Conservation (phyloP, 1,140 invertebrate species). For the Spodoptera litura region DNA sequence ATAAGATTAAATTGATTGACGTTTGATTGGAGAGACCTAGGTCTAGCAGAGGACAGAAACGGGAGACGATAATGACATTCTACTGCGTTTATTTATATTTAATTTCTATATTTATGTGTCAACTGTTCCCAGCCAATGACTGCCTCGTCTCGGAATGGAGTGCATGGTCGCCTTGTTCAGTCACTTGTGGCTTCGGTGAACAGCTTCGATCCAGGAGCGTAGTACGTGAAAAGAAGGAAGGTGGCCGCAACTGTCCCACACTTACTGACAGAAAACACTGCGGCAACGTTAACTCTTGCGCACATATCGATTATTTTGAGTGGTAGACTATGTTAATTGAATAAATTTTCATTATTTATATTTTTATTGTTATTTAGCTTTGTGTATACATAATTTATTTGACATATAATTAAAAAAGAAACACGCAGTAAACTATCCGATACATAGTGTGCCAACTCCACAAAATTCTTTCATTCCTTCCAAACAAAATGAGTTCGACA, state of each 20-base stretch:
- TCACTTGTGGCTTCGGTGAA: conserved; percentile 88
- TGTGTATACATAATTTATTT: too few species aligned
- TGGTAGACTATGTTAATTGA: conserved; percentile 57
- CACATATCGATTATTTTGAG: conserved; percentile 75
- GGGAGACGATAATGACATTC: too few species aligned
- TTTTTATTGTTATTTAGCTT: background rate
- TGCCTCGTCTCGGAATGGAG: conserved; percentile 89
- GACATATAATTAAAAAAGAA: background rate
- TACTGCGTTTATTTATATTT: too few species aligned
- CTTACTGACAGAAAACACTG: conserved; percentile 73
- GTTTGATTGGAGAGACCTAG: too few species aligned
- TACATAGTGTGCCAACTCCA: background rate
- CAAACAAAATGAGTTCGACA: background rate
- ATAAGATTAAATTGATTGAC: too few species aligned
- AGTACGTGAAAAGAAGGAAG: conserved; percentile 79
- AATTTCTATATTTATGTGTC: background rate
- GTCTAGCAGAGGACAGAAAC: too few species aligned
- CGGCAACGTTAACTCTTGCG: conserved; percentile 74
- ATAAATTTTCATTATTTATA: background rate
- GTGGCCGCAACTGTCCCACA: conserved; percentile 89
- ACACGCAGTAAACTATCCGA: background rate
- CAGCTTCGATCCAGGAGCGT: conserved; percentile 87
- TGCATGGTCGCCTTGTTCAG: conserved; percentile 89
- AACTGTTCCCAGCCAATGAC: conserved; percentile 72
- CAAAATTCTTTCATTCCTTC: background rate